A percentile compares a stretch with the other conserved stretches of the same genome.
These are phyloP conservation scores for Scophthalmus maximus DNA, from an alignment of 2,113 vertebrate genomes.

Conservation along the genomic window DNA sequence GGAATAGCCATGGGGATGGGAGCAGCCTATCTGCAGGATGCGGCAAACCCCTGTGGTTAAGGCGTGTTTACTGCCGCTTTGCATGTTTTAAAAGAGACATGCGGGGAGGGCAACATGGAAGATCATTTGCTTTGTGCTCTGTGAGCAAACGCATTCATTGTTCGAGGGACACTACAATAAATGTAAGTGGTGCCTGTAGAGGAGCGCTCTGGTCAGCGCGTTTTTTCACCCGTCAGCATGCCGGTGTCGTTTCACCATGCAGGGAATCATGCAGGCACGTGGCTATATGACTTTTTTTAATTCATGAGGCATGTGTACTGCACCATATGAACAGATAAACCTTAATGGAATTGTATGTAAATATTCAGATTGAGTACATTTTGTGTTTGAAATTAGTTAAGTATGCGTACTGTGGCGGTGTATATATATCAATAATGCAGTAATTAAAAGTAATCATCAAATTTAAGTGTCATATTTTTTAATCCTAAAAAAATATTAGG, in stretches of 20 bases:
- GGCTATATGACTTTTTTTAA: slow-evolving; percentile 1
- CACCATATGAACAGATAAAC: neutral
- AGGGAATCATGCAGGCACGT: neutral
- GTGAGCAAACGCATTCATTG: neutral
- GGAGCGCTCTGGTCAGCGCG: neutral
- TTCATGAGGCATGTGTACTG: neutral
- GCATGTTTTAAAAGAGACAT: slow-evolving; percentile 43
- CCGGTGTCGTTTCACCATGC: neutral
- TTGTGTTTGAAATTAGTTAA: neutral
- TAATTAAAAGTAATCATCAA: neutral
- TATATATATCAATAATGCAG: neutral
- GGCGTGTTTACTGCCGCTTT: slow-evolving; percentile 51
- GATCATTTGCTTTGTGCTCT: neutral
- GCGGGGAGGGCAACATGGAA: slow-evolving; percentile 1
- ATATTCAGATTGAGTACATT: neutral
- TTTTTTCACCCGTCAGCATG: neutral
- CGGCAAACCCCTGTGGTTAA: slow-evolving; percentile 37
- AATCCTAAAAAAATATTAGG: no score
- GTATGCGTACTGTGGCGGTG: no score
- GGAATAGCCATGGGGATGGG: slow-evolving; percentile 27
- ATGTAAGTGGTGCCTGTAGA: neutral
- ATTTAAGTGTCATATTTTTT: neutral
- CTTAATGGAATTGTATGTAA: slow-evolving; percentile 8
- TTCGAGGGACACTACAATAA: no score
- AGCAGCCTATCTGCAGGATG: slow-evolving; percentile 56